Conservation (phyloP, 2,113 vertebrate species). For the Leucopternis melanops region DNA sequence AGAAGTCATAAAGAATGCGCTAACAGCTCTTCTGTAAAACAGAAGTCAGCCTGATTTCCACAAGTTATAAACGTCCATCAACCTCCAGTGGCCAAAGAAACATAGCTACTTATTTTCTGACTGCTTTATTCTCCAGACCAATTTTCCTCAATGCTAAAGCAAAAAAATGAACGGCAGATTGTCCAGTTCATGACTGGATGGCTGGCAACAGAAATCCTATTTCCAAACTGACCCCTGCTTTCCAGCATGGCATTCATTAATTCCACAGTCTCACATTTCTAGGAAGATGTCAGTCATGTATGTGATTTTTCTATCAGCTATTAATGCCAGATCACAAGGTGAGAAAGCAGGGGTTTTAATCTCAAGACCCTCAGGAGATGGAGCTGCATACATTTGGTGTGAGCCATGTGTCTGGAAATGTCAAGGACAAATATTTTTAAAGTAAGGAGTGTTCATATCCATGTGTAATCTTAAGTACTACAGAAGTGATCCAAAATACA, state of each 20-base stretch:
- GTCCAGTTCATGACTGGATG: constrained; percentile 53
- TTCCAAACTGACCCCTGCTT: constrained; percentile 51
- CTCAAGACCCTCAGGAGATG: constrained; percentile 57
- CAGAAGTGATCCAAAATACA: background rate
- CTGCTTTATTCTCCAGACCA: constrained; percentile 33
- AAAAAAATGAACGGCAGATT: constrained; percentile 17
- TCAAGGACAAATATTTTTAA: constrained; percentile 33
- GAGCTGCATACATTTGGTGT: constrained; percentile 40
- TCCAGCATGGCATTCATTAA: constrained; percentile 64
- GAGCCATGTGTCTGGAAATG: constrained; percentile 47
- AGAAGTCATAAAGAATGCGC: background rate
- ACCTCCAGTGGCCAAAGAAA: background rate
- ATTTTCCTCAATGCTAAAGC: constrained; percentile 24
- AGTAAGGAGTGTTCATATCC: background rate
- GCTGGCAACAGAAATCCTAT: constrained; percentile 48
- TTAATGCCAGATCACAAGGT: constrained; percentile 60
- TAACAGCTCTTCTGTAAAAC: background rate
- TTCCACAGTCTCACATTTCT: constrained; percentile 58
- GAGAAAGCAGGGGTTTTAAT: constrained; percentile 59
- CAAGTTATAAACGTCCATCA: background rate
- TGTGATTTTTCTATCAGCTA: constrained; percentile 56
- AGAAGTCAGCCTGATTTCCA: constrained; percentile 7
- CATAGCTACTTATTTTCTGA: background rate
- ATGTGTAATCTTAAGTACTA: background rate
- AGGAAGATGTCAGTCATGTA: constrained; percentile 65